Percentiles rank a stretch among this genome's conserved stretches.
Evolutionary conservation across 2,888 invertebrate genomes (phyloP).

Genomic region (Acrobasis consociella): DNA sequence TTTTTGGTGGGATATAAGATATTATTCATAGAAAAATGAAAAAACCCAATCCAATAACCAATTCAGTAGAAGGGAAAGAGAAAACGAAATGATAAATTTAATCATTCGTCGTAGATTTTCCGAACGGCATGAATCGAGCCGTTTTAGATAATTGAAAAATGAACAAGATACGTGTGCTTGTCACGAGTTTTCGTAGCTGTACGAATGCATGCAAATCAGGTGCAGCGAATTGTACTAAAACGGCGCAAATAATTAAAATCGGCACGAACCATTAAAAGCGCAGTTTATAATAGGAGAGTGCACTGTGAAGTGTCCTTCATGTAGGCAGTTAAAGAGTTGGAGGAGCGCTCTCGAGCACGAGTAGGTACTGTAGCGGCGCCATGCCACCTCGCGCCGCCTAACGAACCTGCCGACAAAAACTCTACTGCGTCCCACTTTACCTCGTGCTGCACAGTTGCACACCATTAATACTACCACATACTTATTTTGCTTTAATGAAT

Average conservation of each 20-base stretch:
- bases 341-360: constrained; percentile 76
- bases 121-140: neutral
- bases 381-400: constrained; percentile 73
- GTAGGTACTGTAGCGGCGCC: constrained; percentile 69
- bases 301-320: constrained; percentile 77
- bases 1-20: no score
- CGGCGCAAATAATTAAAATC: constrained; percentile 76
- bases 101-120: neutral
- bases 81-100: constrained; percentile 4
- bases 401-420: constrained; percentile 78
- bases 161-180: neutral
- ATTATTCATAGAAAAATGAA: neutral
- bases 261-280: constrained; percentile 79
- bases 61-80: neutral
- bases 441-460: constrained; percentile 45
- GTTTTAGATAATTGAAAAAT: neutral
- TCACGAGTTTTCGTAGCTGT: neutral
- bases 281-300: constrained; percentile 82
- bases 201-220: constrained; percentile 26
- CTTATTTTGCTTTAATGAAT: constrained; percentile 48
- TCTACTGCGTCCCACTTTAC: constrained; percentile 45
- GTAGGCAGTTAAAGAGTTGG: constrained; percentile 83
- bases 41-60: neutral
- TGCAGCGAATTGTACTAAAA: constrained; percentile 55
- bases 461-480: constrained; percentile 39